A percentile compares a stretch with the other conserved stretches of the same genome.
phyloP scores from a whole-genome alignment of 2,888 invertebrate genomes.

The Parnassius mnemosyne region DNA sequence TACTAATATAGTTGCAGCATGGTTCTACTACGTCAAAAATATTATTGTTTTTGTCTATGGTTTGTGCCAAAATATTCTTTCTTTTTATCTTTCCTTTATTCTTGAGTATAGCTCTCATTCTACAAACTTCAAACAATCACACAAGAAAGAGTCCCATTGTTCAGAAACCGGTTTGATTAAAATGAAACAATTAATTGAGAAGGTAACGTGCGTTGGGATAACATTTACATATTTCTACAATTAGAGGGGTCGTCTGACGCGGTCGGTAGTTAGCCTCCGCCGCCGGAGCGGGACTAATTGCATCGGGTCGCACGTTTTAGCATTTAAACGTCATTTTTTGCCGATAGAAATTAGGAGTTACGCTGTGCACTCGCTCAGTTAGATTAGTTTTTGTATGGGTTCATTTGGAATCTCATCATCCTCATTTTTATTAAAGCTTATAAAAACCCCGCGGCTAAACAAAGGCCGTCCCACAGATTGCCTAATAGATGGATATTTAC shows the following conservation, averaged over 20 bases:
- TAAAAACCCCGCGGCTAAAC: no score
- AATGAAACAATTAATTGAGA: conserved; percentile 51
- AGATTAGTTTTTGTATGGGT: background rate
- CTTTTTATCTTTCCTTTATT: no score
- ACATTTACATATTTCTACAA: conserved; percentile 52
- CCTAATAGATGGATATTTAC: no score
- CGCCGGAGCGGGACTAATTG: conserved; percentile 28
- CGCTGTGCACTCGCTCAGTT: background rate
- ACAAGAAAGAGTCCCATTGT: conserved; percentile 29
- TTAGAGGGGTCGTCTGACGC: conserved; percentile 40
- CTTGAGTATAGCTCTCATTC: no score
- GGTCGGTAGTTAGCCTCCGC: conserved; percentile 9
- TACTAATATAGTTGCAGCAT: no score
- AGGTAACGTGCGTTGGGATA: conserved; percentile 39
- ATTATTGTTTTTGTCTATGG: no score
- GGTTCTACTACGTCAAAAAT: no score
- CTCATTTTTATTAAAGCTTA: no score
- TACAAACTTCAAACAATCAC: background rate
- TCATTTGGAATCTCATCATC: no score
- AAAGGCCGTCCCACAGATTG: no score
- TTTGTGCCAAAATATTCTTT: no score
- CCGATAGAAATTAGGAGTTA: conserved; percentile 10
- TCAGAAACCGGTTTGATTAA: conserved; percentile 38
- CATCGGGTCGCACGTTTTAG: conserved; percentile 9
- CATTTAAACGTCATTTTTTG: conserved; percentile 29